Percentiles rank a stretch among this genome's conserved stretches.
phyloP scores from a whole-genome alignment of 1,140 invertebrate species.

The Batillaria attramentaria region DNA sequence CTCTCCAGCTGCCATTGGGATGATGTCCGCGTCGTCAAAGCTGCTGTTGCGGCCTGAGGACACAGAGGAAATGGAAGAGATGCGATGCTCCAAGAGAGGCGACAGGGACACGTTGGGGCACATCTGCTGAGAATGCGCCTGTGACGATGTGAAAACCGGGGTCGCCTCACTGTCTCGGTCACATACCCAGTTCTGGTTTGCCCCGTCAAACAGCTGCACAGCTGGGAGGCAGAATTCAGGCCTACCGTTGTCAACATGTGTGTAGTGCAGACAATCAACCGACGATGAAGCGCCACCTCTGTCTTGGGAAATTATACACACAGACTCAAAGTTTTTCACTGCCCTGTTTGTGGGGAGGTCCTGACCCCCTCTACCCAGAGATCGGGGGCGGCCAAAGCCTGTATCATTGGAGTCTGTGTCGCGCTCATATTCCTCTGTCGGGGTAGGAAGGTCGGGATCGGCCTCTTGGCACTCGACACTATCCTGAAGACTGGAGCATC shows the following conservation, averaged over 20 bases:
- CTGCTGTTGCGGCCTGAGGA: constrained; percentile 68
- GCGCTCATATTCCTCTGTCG: background rate
- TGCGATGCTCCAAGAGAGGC: constrained; percentile 60
- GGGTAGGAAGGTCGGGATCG: constrained; percentile 4
- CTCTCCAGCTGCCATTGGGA: constrained; percentile 60
- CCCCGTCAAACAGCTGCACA: background rate
- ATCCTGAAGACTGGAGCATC: constrained; percentile 33
- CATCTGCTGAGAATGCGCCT: background rate
- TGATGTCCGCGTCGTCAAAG: constrained; percentile 67
- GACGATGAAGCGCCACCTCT: too few relatives aligned
- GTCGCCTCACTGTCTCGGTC: background rate
- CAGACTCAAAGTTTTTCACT: too few relatives aligned
- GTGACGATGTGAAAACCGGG: background rate
- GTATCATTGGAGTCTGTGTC: constrained; percentile 23
- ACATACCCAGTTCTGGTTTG: constrained; percentile 3
- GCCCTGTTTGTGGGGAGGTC: too few relatives aligned
- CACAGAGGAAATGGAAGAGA: constrained; percentile 59
- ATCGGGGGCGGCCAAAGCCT: background rate
- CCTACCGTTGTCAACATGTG: too few relatives aligned
- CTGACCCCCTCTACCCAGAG: constrained; percentile 13
- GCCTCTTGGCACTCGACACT: constrained; percentile 24
- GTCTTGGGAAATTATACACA: too few relatives aligned
- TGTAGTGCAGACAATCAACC: too few relatives aligned
- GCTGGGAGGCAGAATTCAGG: constrained; percentile 14
- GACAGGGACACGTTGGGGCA: constrained; percentile 70